Percentiles rank a stretch among this genome's conserved stretches.
Evolutionary conservation across 2,797 vertebrate genomes (phyloP).

Genomic region (Myripristis jacobus): DNA sequence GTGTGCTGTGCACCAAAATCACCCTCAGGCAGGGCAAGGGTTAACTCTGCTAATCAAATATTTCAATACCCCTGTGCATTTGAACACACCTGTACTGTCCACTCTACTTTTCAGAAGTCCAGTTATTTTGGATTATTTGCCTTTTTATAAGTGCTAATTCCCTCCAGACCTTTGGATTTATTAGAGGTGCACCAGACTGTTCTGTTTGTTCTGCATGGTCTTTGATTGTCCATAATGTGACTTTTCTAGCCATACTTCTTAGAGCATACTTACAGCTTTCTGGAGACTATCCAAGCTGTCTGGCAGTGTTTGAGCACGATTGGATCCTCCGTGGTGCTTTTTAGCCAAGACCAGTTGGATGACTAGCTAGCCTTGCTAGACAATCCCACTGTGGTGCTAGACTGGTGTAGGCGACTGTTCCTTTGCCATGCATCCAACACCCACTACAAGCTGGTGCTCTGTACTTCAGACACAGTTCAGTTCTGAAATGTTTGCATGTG

Average conservation of each 20-base stretch:
- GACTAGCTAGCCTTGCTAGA: constrained; percentile 72
- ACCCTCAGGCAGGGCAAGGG: constrained; percentile 38
- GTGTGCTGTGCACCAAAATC: constrained; percentile 68
- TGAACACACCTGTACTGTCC: constrained; percentile 47
- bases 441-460: constrained; percentile 66
- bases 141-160: constrained; percentile 52
- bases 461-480: constrained; percentile 42
- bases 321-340: constrained; percentile 77
- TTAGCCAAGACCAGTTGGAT: constrained; percentile 75
- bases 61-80: constrained; percentile 35
- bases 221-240: constrained; percentile 50
- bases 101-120: constrained; percentile 23
- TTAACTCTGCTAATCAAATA: constrained; percentile 41
- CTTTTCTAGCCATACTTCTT: constrained; percentile 71
- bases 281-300: constrained; percentile 64
- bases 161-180: constrained; percentile 30
- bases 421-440: constrained; percentile 60
- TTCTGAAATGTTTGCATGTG: constrained; percentile 42
- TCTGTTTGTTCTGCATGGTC: constrained; percentile 45
- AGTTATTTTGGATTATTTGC: constrained; percentile 42
- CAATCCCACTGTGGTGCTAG: constrained; percentile 80
- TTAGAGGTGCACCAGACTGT: constrained; percentile 29
- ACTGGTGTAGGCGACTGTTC: constrained; percentile 78
- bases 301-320: constrained; percentile 61
- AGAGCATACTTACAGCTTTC: constrained; percentile 69